Percentiles rank a stretch among this genome's conserved stretches.
Conservation (phyloP, 2,888 invertebrate species). For the Phorcus lineatus region DNA sequence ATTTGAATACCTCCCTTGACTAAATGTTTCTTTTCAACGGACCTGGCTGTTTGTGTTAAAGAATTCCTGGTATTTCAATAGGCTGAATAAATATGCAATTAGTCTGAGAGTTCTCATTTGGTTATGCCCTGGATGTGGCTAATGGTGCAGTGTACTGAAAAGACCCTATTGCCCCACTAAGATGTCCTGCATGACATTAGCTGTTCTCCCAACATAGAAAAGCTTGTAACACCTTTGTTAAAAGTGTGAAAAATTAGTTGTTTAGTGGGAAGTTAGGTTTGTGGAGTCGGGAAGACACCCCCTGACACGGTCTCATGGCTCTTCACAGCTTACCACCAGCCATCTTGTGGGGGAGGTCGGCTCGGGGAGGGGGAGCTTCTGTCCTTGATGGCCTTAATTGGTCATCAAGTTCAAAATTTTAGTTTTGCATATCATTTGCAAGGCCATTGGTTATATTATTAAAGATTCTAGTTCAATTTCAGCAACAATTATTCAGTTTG, state of each 20-base stretch:
- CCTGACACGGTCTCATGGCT: neutral
- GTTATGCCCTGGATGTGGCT: neutral
- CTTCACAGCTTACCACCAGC: neutral
- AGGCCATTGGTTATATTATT: too few species aligned
- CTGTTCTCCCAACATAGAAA: neutral
- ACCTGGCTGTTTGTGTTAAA: too few species aligned
- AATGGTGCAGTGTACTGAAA: neutral
- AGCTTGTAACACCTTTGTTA: conserved; percentile 11
- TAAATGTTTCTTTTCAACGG: too few species aligned
- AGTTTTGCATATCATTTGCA: too few species aligned
- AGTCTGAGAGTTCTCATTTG: neutral
- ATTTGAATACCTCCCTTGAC: too few species aligned
- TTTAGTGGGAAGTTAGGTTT: neutral
- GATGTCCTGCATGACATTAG: neutral
- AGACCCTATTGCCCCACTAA: neutral
- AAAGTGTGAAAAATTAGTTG: conserved; percentile 12
- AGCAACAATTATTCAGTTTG: too few species aligned
- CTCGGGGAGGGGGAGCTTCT: neutral
- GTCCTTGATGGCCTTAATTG: neutral
- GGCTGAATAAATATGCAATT: conserved; percentile 3
- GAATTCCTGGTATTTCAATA: neutral
- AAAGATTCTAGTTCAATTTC: too few species aligned
- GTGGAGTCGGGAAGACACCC: neutral
- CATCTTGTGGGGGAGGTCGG: neutral
- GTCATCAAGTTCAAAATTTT: neutral